Conservation (phyloP, 2,797 vertebrate species). For the Naso thynnoides region DNA sequence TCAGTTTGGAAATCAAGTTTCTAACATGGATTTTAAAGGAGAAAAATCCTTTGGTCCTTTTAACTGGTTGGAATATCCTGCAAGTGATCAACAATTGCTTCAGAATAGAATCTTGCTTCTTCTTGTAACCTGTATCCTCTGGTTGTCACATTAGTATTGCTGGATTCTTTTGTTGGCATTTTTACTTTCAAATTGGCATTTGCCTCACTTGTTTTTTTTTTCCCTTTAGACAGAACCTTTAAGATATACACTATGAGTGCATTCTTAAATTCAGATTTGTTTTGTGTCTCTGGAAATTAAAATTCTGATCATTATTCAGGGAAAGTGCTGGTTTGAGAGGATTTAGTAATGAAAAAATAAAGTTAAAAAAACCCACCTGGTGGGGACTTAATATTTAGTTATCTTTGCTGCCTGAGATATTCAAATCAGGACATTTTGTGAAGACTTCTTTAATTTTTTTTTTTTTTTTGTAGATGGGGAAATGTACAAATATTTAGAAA, state of each 20-base stretch:
- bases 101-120: no score
- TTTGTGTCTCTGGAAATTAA: slow-evolving; percentile 48
- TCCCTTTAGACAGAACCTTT: no score
- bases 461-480: slow-evolving; percentile 52
- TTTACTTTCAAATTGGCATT: no score
- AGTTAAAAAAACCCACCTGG: slow-evolving; percentile 53
- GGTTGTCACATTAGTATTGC: no score
- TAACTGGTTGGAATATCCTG: no score
- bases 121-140: no score
- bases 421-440: slow-evolving; percentile 41
- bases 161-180: no score
- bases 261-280: slow-evolving; percentile 46
- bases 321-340: slow-evolving; percentile 23
- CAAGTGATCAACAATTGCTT: no score
- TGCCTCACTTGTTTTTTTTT: no score
- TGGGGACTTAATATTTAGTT: slow-evolving; percentile 52
- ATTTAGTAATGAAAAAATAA: slow-evolving; percentile 42
- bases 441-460: slow-evolving; percentile 40
- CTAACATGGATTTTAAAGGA: no score
- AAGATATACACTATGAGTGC: neutral
- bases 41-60: no score
- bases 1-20: no score
- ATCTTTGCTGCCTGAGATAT: slow-evolving; percentile 40
- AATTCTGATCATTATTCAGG: slow-evolving; percentile 53
- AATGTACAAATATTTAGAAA: slow-evolving; percentile 34